A percentile compares a stretch with the other conserved stretches of the same genome.
phyloP scores from a whole-genome alignment of 2,888 invertebrate species.

The Lissonota sp. region DNA sequence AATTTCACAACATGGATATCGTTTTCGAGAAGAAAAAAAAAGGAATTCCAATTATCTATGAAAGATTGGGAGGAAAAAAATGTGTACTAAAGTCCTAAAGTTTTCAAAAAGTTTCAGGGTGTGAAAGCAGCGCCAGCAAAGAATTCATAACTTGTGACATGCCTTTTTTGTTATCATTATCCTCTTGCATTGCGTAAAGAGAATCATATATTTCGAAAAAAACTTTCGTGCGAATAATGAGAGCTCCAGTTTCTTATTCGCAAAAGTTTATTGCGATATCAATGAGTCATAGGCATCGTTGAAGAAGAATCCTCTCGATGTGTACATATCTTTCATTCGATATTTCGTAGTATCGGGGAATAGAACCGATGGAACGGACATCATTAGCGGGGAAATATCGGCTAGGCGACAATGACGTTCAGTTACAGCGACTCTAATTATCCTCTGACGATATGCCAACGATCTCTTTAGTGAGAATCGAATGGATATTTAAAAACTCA shows the following conservation, averaged over 20 bases:
- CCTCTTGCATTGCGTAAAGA: too few species aligned
- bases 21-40: too few species aligned
- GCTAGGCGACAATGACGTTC: constrained; percentile 18
- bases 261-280: neutral
- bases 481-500: constrained; percentile 49
- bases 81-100: too few species aligned
- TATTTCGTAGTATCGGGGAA: constrained; percentile 1
- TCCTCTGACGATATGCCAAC: constrained; percentile 5
- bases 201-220: too few species aligned
- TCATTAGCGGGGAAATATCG: constrained; percentile 44
- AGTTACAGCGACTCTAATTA: constrained; percentile 43
- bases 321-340: constrained; percentile 27
- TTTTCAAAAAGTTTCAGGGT: too few species aligned
- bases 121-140: too few species aligned
- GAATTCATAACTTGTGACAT: too few species aligned
- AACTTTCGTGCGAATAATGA: too few species aligned
- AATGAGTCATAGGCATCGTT: constrained; percentile 8
- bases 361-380: constrained; percentile 34
- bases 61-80: too few species aligned
- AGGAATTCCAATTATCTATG: too few species aligned
- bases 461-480: constrained; percentile 2
- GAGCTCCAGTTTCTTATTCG: neutral
- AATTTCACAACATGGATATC: too few species aligned
- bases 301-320: constrained; percentile 19
- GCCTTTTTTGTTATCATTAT: too few species aligned